Conservation (phyloP, 2,113 vertebrate genomes). For the Strigops habroptila region DNA sequence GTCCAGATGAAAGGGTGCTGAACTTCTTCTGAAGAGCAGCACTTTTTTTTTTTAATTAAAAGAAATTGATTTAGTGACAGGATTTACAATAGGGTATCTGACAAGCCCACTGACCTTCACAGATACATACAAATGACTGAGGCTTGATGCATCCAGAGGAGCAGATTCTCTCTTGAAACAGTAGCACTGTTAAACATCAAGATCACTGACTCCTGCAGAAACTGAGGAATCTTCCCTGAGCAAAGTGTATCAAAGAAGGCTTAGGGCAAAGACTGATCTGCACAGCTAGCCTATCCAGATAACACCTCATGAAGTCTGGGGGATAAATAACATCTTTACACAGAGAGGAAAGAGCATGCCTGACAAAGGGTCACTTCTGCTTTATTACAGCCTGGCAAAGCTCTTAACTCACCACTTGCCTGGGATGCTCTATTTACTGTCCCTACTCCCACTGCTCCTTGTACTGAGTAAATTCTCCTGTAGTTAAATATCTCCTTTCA, state of each 20-base stretch:
- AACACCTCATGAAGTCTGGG: neutral
- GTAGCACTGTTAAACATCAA: neutral
- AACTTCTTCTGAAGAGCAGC: neutral
- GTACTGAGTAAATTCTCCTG: neutral
- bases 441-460: neutral
- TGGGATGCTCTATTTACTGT: neutral
- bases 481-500: neutral
- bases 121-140: conserved; percentile 1
- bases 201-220: neutral
- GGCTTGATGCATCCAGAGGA: neutral
- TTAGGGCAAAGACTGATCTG: neutral
- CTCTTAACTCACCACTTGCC: neutral
- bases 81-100: conserved; percentile 37
- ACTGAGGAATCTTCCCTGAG: neutral
- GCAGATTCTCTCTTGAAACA: neutral
- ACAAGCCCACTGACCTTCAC: conserved; percentile 59
- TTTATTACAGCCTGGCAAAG: neutral
- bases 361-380: neutral
- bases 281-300: neutral
- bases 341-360: neutral
- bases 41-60: conserved; percentile 46
- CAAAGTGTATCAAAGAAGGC: neutral
- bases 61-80: conserved; percentile 63
- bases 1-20: neutral
- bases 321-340: neutral